phyloP scores from a whole-genome alignment of 2,797 vertebrate genomes.

The Enteromius viviparus region DNA sequence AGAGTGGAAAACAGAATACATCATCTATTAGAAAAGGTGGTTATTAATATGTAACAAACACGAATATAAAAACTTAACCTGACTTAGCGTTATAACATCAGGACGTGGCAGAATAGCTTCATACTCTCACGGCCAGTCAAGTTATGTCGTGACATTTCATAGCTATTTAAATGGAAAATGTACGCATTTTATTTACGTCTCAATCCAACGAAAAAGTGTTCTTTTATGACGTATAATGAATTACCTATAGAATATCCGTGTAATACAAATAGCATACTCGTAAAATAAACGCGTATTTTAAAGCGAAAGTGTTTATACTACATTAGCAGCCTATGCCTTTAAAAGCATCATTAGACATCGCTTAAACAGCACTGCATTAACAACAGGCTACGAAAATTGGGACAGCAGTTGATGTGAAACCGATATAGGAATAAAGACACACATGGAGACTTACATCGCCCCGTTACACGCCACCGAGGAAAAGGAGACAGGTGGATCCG shows the following conservation, averaged over 20 bases:
- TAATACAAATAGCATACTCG: not conserved
- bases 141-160: not conserved
- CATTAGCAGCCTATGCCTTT: conserved; percentile 41
- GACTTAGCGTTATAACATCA: not conserved
- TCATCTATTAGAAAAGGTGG: conserved; percentile 5
- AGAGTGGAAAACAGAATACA: conserved; percentile 11
- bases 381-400: conserved; percentile 58
- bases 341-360: conserved; percentile 59
- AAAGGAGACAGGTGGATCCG: not conserved
- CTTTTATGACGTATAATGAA: not conserved
- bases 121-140: not conserved
- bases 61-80: not conserved
- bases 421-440: not conserved
- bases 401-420: conserved; percentile 39
- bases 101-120: not conserved
- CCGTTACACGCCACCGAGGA: not conserved
- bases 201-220: not conserved
- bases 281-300: not conserved
- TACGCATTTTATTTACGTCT: no score
- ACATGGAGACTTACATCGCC: not conserved
- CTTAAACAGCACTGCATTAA: conserved; percentile 63
- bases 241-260: not conserved
- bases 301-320: conserved; percentile 56
- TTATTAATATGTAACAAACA: conserved; percentile 17
- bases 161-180: no score